phyloP scores from a whole-genome alignment of 2,113 vertebrate genomes.

The Anser brachyrhynchus region DNA sequence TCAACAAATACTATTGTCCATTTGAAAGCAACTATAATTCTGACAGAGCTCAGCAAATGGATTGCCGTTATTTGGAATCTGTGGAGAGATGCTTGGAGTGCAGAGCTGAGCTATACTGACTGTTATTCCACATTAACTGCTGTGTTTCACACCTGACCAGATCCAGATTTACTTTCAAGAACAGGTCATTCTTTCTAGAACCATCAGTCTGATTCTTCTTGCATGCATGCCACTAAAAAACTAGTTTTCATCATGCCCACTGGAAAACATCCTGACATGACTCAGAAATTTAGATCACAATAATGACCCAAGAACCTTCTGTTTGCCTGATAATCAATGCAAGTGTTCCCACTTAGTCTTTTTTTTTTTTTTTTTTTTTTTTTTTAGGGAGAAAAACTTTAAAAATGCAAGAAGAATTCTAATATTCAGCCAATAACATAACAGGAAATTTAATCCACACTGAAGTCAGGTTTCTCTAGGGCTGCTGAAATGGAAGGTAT shows the following conservation, averaged over 20 bases:
- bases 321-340: neutral
- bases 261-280: neutral
- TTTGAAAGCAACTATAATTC: constrained; percentile 64
- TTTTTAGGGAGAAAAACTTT: neutral
- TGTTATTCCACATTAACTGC: neutral
- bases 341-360: neutral
- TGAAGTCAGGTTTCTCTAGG: neutral
- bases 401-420: neutral
- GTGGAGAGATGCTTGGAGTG: fast-evolving
- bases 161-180: neutral
- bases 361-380: too few species aligned
- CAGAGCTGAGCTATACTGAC: neutral
- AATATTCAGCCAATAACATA: neutral
- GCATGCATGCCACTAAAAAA: neutral
- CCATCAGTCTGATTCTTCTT: neutral
- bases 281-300: neutral
- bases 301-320: neutral
- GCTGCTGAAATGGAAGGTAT: neutral
- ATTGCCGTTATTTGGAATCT: constrained; percentile 5
- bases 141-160: neutral
- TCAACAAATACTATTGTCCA: constrained; percentile 64
- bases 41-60: constrained; percentile 55
- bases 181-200: neutral
- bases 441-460: neutral
- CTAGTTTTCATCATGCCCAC: neutral